phyloP scores from a whole-genome alignment of 2,888 invertebrate genomes.

The Eucriotettix oculatus region DNA sequence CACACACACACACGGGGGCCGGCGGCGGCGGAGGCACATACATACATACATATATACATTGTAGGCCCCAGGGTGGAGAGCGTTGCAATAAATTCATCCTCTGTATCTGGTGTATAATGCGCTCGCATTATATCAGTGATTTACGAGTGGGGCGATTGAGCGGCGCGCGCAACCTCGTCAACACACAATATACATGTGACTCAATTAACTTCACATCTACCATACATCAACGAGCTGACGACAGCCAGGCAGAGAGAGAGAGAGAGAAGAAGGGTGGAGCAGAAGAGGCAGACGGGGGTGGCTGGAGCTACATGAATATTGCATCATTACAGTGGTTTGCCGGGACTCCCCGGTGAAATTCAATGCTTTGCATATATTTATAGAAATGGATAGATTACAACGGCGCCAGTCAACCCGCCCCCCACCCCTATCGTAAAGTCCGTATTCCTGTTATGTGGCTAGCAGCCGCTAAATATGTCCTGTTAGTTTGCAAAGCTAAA shows the following conservation, averaged over 20 bases:
- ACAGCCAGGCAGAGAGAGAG: not conserved
- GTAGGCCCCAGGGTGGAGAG: no score
- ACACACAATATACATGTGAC: constrained; percentile 8
- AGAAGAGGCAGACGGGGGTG: not conserved
- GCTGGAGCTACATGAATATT: constrained; percentile 4
- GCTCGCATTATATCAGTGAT: constrained; percentile 4
- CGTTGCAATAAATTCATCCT: constrained; percentile 6
- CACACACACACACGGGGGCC: no score
- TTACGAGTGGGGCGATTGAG: constrained; percentile 5
- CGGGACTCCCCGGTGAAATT: not conserved
- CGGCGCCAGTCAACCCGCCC: not conserved
- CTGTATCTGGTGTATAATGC: constrained; percentile 3
- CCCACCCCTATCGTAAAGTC: not conserved
- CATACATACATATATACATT: no score
- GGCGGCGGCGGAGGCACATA: no score
- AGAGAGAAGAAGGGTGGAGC: not conserved
- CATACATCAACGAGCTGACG: constrained; percentile 5
- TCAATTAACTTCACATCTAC: constrained; percentile 11
- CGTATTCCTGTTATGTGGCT: not conserved
- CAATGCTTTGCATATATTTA: constrained; percentile 7
- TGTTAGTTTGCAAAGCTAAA: not conserved
- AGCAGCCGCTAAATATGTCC: not conserved
- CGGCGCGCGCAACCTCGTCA: not conserved
- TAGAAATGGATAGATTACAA: not conserved
- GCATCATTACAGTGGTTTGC: constrained; percentile 3